phyloP scores from a whole-genome alignment of 1,140 invertebrate species.

The Nymphalis io region DNA sequence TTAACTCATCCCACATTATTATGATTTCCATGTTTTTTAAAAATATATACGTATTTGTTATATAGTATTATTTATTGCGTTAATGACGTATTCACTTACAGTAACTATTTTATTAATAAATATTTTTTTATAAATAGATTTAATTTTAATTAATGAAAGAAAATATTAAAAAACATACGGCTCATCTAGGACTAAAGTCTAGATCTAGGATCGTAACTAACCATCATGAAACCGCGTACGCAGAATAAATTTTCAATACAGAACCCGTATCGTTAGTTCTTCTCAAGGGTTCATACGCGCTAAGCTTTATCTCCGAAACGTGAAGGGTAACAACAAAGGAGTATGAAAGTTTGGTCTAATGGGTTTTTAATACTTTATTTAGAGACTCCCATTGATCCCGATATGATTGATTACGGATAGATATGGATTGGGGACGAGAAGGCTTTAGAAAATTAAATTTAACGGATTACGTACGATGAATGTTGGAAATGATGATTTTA shows the following conservation, averaged over 20 bases:
- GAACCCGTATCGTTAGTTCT: conserved; percentile 69
- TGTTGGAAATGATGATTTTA: neutral
- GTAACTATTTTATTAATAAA: no score
- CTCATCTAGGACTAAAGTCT: neutral
- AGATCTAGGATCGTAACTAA: conserved; percentile 57
- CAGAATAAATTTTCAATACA: conserved; percentile 78
- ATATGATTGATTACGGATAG: conserved; percentile 57
- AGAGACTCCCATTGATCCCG: conserved; percentile 45
- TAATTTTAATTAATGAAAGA: no score
- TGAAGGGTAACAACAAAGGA: conserved; percentile 33
- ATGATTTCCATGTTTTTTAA: no score
- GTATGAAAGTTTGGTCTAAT: conserved; percentile 52
- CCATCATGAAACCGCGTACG: conserved; percentile 65
- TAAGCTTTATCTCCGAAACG: conserved; percentile 53
- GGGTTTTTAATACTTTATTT: conserved; percentile 66
- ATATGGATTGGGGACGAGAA: conserved; percentile 8
- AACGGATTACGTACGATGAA: conserved; percentile 15
- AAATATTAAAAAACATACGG: no score
- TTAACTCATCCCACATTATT: no score
- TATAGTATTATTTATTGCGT: no score
- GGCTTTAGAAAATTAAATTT: conserved; percentile 32
- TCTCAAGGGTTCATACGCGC: conserved; percentile 63
- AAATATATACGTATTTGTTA: no score
- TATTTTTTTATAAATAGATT: no score
- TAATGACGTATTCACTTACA: no score